These are phyloP conservation scores for Elymnias hypermnestra DNA, from an alignment of 1,140 invertebrate genomes.

Conservation along the genomic window DNA sequence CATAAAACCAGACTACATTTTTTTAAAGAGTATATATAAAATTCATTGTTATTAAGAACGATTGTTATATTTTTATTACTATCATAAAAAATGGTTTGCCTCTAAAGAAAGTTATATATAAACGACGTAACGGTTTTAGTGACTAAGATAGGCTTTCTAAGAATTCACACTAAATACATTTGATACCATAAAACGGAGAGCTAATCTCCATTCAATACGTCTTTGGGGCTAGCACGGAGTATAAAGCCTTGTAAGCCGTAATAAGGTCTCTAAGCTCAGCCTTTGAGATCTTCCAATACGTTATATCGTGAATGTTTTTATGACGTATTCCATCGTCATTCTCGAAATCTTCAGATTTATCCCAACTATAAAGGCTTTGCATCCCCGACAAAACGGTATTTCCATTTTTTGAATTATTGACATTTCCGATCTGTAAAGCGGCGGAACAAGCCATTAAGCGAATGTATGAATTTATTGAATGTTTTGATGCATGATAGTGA, in stretches of 20 bases:
- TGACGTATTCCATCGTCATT: slow-evolving; percentile 8
- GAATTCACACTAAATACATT: background rate
- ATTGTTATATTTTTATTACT: no score
- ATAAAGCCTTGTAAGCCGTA: slow-evolving; percentile 10
- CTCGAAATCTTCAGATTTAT: background rate
- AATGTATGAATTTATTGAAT: background rate
- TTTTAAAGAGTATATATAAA: no score
- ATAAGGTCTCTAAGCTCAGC: slow-evolving; percentile 4
- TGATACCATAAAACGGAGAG: background rate
- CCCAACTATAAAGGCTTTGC: slow-evolving; percentile 6
- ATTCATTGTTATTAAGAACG: no score
- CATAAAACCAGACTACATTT: no score
- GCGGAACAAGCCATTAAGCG: background rate
- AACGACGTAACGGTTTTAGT: no score
- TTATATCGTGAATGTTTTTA: slow-evolving; percentile 10
- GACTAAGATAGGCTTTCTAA: background rate
- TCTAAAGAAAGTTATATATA: no score
- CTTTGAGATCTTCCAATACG: slow-evolving; percentile 5
- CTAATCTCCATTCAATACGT: slow-evolving; percentile 8
- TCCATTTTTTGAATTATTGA: slow-evolving; percentile 11
- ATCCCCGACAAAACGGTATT: slow-evolving; percentile 4
- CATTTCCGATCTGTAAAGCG: slow-evolving; percentile 1
- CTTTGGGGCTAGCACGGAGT: background rate
- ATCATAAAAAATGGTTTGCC: no score
- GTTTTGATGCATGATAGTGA: background rate